These are phyloP conservation scores for Oostethus manadensis DNA, from an alignment of 2,113 vertebrate species.

Conservation along the genomic window DNA sequence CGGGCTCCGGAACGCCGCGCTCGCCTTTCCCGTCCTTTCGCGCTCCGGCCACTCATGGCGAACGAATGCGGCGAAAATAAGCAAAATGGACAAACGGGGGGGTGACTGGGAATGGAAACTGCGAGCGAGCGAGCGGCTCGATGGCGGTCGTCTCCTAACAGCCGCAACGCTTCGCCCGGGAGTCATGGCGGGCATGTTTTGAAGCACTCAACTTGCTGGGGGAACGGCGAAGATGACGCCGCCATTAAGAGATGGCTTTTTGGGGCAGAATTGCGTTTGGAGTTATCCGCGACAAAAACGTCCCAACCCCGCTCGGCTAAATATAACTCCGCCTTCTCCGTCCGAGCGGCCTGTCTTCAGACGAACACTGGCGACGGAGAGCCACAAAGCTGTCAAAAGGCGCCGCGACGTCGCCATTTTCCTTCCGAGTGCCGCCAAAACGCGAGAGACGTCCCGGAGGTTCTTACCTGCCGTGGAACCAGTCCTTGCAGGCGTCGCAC, in stretches of 20 bases:
- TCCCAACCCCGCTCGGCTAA: constrained; percentile 54
- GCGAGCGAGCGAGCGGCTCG: constrained; percentile 30
- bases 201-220: no score
- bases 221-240: constrained; percentile 1
- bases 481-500: constrained; percentile 95
- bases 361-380: constrained; percentile 60
- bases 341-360: constrained; percentile 72
- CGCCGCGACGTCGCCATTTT: constrained; percentile 52
- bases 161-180: no score
- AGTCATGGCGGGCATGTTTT: no score
- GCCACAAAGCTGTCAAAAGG: constrained; percentile 69
- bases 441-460: neutral
- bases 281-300: constrained; percentile 61
- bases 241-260: neutral
- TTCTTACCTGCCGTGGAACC: constrained; percentile 95
- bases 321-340: constrained; percentile 76
- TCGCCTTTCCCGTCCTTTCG: no score
- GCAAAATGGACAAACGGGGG: no score
- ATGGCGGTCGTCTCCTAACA: constrained; percentile 8
- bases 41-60: no score
- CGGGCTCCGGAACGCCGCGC: no score
- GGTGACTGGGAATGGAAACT: neutral
- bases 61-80: no score
- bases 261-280: constrained; percentile 40
- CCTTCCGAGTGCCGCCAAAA: constrained; percentile 26